phyloP scores from a whole-genome alignment of 2,113 vertebrate species.

The Tychaedon coryphoeus region DNA sequence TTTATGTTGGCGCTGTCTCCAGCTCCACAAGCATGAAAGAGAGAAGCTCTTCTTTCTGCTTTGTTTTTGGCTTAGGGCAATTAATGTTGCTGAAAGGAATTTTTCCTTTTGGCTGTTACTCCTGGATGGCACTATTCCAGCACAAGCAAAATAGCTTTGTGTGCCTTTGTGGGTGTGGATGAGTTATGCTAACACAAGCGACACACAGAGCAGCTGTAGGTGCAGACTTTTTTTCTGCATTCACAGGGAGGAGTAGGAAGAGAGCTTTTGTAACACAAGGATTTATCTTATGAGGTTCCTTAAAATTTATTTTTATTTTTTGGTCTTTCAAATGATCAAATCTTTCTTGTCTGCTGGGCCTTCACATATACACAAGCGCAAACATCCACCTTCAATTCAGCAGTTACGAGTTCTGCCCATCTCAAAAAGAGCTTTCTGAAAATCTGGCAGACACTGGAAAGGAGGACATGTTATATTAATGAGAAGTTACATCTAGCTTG shows the following conservation, averaged over 20 bases:
- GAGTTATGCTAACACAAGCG: neutral
- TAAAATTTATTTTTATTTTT: neutral
- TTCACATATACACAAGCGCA: neutral
- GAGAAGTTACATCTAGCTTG: neutral
- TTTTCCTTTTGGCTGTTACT: neutral
- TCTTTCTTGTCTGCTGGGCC: neutral
- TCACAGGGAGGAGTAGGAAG: neutral
- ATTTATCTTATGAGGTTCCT: neutral
- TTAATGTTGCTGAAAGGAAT: neutral
- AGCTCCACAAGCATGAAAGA: neutral
- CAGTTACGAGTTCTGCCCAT: neutral
- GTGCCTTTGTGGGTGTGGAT: neutral
- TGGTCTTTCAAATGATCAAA: neutral
- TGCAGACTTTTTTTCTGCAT: neutral
- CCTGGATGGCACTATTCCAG: constrained; percentile 9
- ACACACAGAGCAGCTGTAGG: neutral
- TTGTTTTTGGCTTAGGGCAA: neutral
- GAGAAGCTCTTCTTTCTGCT: neutral
- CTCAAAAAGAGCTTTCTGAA: neutral
- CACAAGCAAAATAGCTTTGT: neutral
- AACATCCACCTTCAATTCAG: neutral
- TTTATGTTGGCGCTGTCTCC: neutral
- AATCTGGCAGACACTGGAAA: neutral
- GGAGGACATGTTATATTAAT: neutral
- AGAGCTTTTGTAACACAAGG: neutral